Base-by-base conservation (phyloP, 2,888 invertebrate species). In the Aspidiotus rigidus region DNA sequence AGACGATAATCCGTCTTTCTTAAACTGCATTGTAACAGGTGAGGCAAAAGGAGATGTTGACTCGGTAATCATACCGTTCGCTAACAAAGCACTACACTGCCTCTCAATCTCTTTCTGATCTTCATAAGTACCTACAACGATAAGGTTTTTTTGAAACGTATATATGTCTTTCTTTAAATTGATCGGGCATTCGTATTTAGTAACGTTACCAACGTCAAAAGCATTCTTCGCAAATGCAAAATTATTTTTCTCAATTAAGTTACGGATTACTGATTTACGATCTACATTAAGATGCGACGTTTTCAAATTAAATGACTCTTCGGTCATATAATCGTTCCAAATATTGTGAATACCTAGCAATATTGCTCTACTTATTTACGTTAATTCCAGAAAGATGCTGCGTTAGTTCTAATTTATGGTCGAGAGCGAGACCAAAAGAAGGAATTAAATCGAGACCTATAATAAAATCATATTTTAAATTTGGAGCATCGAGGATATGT, bases 41-140 rank as follows among this genome's bases (percentile, higher is more conserved):
- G 70, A 39, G 13, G 70, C 70, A 44, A 64, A 70, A n/a, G 70
- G 64, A 17, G 60, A 60, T 15, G 41, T 59, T 0, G 64, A 62
- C 44, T 70, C 70, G 17, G 63, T 44, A 13, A 70, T 70, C 42
- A 70, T 28, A 15, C 60, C 64, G 5, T 57, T n/a, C 13, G 60
- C n/a, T 53, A 70, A 41, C 10, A 70, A 40, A 16, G 63, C 40
- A n/a, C 16, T 17, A 16, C 63, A 56, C 44, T 70, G 70, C 8
- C 42, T 28, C 40, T 70, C 64, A 11, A 70, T 70, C n/a, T 70
- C 70, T 39, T 41, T 17, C 44, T 64, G 56, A 59, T 70, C 70
- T 2, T 28, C 44, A 11, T 59, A 28, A 59, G 59, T 57, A n/a
- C n/a, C n/a, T n/a, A n/a, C 70, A 70, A 9, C 70, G 44, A 54